A percentile compares a stretch with the other conserved stretches of the same genome.
phyloP scores from a whole-genome alignment of 1,140 invertebrate genomes.

The Drosophila teissieri region DNA sequence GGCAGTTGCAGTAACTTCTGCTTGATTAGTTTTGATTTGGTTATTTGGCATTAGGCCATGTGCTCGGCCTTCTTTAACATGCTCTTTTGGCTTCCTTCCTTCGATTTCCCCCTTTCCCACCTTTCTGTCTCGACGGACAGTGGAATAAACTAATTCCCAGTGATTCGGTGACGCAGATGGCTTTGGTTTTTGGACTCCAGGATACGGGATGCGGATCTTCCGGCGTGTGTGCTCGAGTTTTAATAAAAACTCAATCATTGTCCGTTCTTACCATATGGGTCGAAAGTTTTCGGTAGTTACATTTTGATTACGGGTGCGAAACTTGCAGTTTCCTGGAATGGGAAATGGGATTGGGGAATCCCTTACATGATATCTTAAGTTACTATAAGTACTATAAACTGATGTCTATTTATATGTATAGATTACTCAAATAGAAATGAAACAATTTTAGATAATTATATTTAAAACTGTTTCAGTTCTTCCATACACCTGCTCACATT shows the following conservation, averaged over 20 bases:
- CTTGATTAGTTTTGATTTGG: slow-evolving; percentile 82
- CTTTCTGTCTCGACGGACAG: slow-evolving; percentile 15
- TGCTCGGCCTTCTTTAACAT: slow-evolving; percentile 48
- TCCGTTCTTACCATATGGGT: slow-evolving; percentile 10
- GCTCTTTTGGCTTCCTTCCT: slow-evolving; percentile 44
- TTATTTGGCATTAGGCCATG: slow-evolving; percentile 74
- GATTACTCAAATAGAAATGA: too few species aligned
- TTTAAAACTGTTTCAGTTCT: not conserved
- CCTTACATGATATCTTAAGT: too few species aligned
- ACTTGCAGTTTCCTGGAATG: not conserved
- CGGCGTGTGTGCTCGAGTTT: slow-evolving; percentile 34
- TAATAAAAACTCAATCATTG: slow-evolving; percentile 49
- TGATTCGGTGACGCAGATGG: slow-evolving; percentile 38
- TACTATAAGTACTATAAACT: too few species aligned
- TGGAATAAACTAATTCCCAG: slow-evolving; percentile 60
- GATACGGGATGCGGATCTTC: not conserved
- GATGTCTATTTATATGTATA: not conserved
- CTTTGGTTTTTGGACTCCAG: not conserved
- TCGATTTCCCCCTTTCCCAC: slow-evolving; percentile 35
- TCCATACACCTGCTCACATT: not conserved
- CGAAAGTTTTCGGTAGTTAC: slow-evolving; percentile 15
- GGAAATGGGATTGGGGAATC: not conserved
- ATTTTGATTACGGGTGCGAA: not conserved
- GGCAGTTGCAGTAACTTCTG: slow-evolving; percentile 74
- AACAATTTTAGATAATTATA: not conserved